A percentile compares a stretch with the other conserved stretches of the same genome.
phyloP scores from a whole-genome alignment of 2,888 invertebrate species.

The Caprella mutica region DNA sequence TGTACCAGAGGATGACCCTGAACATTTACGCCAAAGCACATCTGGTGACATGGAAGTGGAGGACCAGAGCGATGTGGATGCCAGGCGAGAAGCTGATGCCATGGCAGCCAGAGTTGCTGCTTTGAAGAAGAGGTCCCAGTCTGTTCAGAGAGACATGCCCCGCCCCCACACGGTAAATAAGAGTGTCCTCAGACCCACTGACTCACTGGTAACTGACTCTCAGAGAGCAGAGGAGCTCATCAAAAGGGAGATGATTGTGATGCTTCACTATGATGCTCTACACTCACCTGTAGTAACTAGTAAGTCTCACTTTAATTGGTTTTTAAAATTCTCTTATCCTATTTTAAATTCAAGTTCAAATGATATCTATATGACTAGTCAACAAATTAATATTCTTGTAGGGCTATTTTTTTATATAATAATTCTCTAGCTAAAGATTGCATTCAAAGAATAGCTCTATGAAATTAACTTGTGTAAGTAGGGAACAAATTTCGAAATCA shows the following conservation, averaged over 20 bases:
- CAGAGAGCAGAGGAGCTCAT: slow-evolving; percentile 92
- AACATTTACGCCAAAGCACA: slow-evolving; percentile 40
- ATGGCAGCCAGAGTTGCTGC: slow-evolving; percentile 46
- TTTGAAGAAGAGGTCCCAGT: slow-evolving; percentile 64
- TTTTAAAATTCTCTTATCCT: slow-evolving; percentile 5
- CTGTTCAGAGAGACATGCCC: slow-evolving; percentile 72
- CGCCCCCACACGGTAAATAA: slow-evolving; percentile 77
- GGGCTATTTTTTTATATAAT: too few species aligned
- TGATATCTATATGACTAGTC: too few species aligned
- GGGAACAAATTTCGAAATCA: too few species aligned
- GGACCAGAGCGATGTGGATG: slow-evolving; percentile 56
- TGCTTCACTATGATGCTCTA: slow-evolving; percentile 81
- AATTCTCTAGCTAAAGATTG: too few species aligned
- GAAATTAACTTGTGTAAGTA: too few species aligned
- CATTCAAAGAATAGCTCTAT: too few species aligned
- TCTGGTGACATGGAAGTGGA: slow-evolving; percentile 46
- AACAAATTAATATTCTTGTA: background rate
- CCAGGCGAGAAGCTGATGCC: slow-evolving; percentile 30
- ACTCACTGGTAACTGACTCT: slow-evolving; percentile 66
- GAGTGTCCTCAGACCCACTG: slow-evolving; percentile 65
- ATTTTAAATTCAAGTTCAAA: too few species aligned
- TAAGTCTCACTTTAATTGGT: slow-evolving; percentile 38
- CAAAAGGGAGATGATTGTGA: slow-evolving; percentile 89
- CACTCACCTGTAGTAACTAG: slow-evolving; percentile 60
- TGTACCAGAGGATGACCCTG: slow-evolving; percentile 69